These are phyloP conservation scores for Brotula barbata DNA, from an alignment of 2,797 vertebrate species.

Conservation along the genomic window DNA sequence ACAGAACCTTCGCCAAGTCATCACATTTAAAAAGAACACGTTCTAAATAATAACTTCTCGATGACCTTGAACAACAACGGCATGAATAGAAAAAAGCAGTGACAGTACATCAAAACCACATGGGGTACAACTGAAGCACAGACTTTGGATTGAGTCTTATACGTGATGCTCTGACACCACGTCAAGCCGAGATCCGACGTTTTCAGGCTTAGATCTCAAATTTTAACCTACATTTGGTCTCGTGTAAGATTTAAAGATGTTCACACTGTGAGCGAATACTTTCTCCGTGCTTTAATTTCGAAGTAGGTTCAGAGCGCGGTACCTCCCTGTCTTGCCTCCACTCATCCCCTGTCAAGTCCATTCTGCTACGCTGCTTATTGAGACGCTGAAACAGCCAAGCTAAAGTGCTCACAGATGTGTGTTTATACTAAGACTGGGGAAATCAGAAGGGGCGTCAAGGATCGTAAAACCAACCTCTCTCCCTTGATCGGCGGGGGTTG, in stretches of 20 bases:
- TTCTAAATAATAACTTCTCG: constrained; percentile 1
- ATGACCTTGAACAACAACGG: constrained; percentile 7
- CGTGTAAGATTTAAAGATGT: constrained; percentile 34
- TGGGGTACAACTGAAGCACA: neutral
- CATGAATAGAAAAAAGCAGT: neutral
- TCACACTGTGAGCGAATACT: constrained; percentile 38
- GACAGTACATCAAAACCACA: neutral
- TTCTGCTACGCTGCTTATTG: constrained; percentile 52
- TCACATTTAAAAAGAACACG: neutral
- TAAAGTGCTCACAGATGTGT: constrained; percentile 72
- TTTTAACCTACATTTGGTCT: neutral
- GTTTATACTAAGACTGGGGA: constrained; percentile 42
- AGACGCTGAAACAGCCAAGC: constrained; percentile 40
- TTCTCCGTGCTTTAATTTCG: constrained; percentile 17
- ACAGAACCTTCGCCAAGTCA: constrained; percentile 3
- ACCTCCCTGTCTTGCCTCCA: constrained; percentile 32
- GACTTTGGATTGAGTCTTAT: too few species aligned
- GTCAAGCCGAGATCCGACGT: neutral
- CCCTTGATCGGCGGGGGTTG: constrained; percentile 53
- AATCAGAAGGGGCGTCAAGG: constrained; percentile 58
- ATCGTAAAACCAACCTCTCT: constrained; percentile 59
- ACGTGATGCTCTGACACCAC: too few species aligned
- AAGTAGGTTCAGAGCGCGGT: constrained; percentile 11
- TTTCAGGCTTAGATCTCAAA: constrained; percentile 25
- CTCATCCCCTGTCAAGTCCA: constrained; percentile 64